Conservation (phyloP, 2,113 vertebrate species). For the Antechinus stuartii region DNA sequence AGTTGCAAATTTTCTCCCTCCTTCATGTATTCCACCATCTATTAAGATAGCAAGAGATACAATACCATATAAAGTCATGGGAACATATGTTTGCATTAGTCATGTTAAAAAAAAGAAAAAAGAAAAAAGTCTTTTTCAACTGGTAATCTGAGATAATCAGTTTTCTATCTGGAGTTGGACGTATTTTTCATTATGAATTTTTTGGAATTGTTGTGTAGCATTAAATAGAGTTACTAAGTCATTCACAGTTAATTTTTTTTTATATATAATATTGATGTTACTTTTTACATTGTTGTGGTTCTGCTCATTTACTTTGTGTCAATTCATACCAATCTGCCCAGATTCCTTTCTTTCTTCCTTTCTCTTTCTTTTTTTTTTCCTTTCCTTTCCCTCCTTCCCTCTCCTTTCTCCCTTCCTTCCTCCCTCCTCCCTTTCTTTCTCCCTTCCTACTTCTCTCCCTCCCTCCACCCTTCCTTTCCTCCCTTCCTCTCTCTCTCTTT, state of each 20-base stretch:
- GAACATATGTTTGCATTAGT: neutral
- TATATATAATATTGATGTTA: neutral
- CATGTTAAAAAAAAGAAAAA: neutral
- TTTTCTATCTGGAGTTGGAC: neutral
- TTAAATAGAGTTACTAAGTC: neutral
- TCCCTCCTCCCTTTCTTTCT: too few relatives aligned
- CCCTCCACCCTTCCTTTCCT: too few relatives aligned
- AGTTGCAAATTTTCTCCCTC: neutral
- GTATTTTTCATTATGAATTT: neutral
- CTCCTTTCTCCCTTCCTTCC: too few relatives aligned
- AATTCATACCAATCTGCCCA: neutral
- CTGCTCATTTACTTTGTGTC: neutral
- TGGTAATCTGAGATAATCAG: neutral
- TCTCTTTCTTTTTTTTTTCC: too few relatives aligned
- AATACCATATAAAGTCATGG: neutral
- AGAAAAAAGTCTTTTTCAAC: neutral
- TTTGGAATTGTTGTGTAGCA: neutral
- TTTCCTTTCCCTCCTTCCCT: too few relatives aligned
- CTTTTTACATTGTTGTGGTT: neutral
- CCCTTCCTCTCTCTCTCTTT: too few relatives aligned
- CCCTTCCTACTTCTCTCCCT: too few relatives aligned
- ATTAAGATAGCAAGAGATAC: neutral
- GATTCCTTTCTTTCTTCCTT: too few relatives aligned
- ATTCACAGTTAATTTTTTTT: neutral
- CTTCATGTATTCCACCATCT: neutral